phyloP scores from a whole-genome alignment of 2,888 invertebrate species.

The Caradrina kadenii region DNA sequence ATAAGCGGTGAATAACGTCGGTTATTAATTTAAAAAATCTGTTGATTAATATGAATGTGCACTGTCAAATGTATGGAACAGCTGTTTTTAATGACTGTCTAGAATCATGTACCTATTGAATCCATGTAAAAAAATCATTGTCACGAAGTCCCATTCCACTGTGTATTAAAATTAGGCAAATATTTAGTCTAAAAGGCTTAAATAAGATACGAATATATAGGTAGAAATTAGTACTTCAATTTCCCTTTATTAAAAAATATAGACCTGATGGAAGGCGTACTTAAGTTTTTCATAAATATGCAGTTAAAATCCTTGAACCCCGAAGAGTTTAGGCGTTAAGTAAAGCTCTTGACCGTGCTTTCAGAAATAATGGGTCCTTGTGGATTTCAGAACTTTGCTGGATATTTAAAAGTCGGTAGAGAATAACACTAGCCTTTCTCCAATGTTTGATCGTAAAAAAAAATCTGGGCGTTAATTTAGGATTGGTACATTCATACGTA shows the following conservation, averaged over 20 bases:
- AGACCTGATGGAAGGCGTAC: slow-evolving; percentile 19
- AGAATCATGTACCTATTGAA: too few relatives aligned
- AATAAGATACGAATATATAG: not conserved
- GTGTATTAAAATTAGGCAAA: not conserved
- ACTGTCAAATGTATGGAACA: too few relatives aligned
- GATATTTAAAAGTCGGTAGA: slow-evolving; percentile 12
- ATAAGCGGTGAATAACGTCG: too few relatives aligned
- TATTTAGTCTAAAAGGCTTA: not conserved
- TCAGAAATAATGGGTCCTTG: slow-evolving; percentile 43
- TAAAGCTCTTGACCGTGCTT: slow-evolving; percentile 48
- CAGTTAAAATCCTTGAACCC: slow-evolving; percentile 34
- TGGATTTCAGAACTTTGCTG: slow-evolving; percentile 28
- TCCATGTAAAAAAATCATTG: too few relatives aligned
- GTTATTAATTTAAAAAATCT: too few relatives aligned
- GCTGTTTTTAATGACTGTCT: too few relatives aligned
- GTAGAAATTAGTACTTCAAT: slow-evolving; percentile 6
- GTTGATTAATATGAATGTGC: too few relatives aligned
- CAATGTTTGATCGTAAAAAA: not conserved
- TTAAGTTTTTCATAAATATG: slow-evolving; percentile 46
- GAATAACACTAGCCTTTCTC: not conserved
- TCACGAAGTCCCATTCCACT: too few relatives aligned
- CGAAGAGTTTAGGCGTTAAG: slow-evolving; percentile 41
- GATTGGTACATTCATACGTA: not conserved
- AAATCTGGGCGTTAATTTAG: not conserved
- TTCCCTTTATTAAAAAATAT: slow-evolving; percentile 6